These are phyloP conservation scores for Mactromeris polynyma DNA, from an alignment of 2,888 invertebrate species.

Conservation along the genomic window DNA sequence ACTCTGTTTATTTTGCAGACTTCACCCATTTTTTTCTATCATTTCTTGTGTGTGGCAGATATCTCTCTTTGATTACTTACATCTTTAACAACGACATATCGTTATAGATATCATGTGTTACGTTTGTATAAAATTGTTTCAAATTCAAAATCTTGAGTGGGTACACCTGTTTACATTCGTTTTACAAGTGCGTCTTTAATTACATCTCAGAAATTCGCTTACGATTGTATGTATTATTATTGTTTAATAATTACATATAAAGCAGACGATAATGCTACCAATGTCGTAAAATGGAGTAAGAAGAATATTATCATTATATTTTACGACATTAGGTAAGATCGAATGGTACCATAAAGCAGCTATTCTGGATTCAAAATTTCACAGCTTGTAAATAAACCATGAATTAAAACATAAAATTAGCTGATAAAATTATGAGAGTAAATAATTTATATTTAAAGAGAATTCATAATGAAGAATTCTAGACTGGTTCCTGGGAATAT, in stretches of 20 bases:
- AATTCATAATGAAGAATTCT: not conserved
- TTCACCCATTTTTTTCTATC: no score
- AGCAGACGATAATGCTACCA: not conserved
- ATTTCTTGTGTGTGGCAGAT: no score
- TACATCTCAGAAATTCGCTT: not conserved
- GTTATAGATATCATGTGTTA: no score
- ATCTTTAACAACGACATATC: no score
- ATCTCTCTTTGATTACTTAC: no score
- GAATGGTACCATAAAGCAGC: not conserved
- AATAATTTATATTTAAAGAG: not conserved
- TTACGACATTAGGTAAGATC: not conserved
- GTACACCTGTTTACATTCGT: not conserved
- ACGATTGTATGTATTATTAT: not conserved
- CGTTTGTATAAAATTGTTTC: not conserved
- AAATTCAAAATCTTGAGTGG: not conserved
- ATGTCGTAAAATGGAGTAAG: not conserved
- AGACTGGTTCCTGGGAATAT: not conserved
- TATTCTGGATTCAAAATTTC: not conserved
- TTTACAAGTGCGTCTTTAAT: not conserved
- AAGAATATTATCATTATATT: not conserved
- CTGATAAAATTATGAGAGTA: not conserved
- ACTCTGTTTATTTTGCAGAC: no score
- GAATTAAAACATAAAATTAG: not conserved
- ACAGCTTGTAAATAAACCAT: constrained; percentile 2
- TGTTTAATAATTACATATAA: not conserved